Evolutionary conservation across 2,797 vertebrate genomes (phyloP).

Genomic region (Steatocranus sp.): DNA sequence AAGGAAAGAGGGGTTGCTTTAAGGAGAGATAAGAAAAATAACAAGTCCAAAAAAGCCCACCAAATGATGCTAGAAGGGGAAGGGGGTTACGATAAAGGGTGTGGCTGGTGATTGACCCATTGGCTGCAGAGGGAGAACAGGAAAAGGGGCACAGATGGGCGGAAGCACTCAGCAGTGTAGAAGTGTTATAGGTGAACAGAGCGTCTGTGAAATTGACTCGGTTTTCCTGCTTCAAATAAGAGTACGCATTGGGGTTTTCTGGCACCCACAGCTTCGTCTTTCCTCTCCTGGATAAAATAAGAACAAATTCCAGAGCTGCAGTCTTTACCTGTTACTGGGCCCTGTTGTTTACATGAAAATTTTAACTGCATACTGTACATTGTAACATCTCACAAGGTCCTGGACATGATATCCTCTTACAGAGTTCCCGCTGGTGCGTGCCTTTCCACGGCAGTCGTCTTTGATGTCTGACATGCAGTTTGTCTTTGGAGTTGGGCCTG

Average conservation of each 20-base stretch:
- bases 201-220: conserved; percentile 53
- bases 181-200: conserved; percentile 51
- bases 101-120: background rate
- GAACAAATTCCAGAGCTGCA: background rate
- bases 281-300: background rate
- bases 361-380: conserved; percentile 42
- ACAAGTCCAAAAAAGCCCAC: background rate
- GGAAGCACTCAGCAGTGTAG: conserved; percentile 51
- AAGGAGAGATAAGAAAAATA: conserved; percentile 27
- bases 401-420: conserved; percentile 43
- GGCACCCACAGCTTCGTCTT: background rate
- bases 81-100: background rate
- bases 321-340: conserved; percentile 16
- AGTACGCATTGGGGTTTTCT: conserved; percentile 15
- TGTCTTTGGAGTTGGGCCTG: conserved; percentile 18
- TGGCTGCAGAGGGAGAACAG: conserved; percentile 21
- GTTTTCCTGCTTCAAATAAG: conserved; percentile 14
- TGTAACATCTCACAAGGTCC: conserved; percentile 24
- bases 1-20: conserved; percentile 23
- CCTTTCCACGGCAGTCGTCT: conserved; percentile 27
- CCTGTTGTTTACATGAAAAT: conserved; percentile 44
- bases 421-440: conserved; percentile 6
- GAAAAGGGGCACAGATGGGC: conserved; percentile 65
- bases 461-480: conserved; percentile 65
- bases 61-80: background rate